Evolutionary conservation across 2,797 vertebrate species (phyloP), one percentile per base, ranked within the genome.

Genomic region (Periophthalmus magnuspinnatus): DNA sequence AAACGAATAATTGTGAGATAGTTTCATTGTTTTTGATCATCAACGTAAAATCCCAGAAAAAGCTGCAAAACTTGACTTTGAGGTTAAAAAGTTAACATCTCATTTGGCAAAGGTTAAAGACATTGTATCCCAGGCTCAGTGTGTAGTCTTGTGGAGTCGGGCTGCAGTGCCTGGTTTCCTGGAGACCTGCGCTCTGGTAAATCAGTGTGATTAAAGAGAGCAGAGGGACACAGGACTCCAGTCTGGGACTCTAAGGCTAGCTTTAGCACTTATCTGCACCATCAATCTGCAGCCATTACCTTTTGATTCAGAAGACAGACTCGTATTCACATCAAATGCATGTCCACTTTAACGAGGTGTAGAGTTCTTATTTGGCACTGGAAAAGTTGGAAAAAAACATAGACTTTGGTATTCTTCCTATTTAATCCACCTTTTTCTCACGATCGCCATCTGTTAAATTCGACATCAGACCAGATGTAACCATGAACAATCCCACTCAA

Each of bases 141-240:
- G 55, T 69, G 72, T 28, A 32, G 24, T 63, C 58, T 55, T 71
- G n/a, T 80, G 66, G 69, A 47, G 45, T 22, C 14, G 16, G 58
- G 47, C 45, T 59, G 11, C 79, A 85, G 73, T 71, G 78, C 67
- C 61, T 8, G 2, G 48, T 81, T 79, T 66, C 54, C 55, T 64
- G 16, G 47, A 50, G 67, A 54, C 83, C 80, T 76, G 64, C 59
- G 60, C 68, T 75, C 47, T 10, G 54, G 19, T 22, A 78, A 84
- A 77, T 79, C 65, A 64, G 77, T 50, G 32, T 76, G 79, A 86
- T 82, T 84, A 84, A 86, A 78, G 52, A 47, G 48, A 74, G 55
- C 10, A 69, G 58, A 38, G 64, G 69, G 38, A 33, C 47, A 66
- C 61, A 56, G 65, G 33, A 67, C n/a, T 67, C 17, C 71, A 38